Base-by-base conservation (phyloP, 2,888 invertebrate genomes). In the Drosophila dives region DNA sequence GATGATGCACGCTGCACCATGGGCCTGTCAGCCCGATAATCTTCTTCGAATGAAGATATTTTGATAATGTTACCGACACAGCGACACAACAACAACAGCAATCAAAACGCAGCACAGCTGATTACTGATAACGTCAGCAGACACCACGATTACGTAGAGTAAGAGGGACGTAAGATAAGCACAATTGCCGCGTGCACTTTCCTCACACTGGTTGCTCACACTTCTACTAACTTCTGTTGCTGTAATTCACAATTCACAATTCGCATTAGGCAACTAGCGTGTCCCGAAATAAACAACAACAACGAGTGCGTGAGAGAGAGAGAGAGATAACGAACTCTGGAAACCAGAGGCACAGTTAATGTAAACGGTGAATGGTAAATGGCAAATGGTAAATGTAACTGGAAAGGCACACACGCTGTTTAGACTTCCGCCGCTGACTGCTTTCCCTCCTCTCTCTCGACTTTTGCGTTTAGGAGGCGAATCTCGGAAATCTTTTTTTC, bases 1-100 rank as follows among this genome's bases (percentile, higher is more conserved):
- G 93, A 92, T 59, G 93, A 92, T 90, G 93, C 93, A 86, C 93
- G 91, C 84, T 93, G 93, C 92, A 93, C 93, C 93, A 93, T 93
- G 92, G 93, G 93, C 93, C 91, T 90, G 83, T 93, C 93, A 91
- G 93, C 92, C 93, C 93, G 88, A 80, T 91, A 93, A 80, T 93
- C 93, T 91, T 93, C 93, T 91, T 93, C 93, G 91, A 93, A 91
- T 80, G 92, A 93, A 90, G 93, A 93, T 93, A 93, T 93, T 92
- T 93, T 93, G 93, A 90, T 76, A 71, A 58, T 71, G 86, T 81
- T 81, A 70, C 53, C 73, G 86, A 88, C 87, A 87, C 83, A 81
- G 73, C 75, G 75, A 61, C 77, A 74, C 66, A 81, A 84, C 56
- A 75, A 83, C 75, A 81, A 66, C 23, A 49, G 11, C 29, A 72